Conservation (phyloP, 2,888 invertebrate species). For the Synergus laeviventris region DNA sequence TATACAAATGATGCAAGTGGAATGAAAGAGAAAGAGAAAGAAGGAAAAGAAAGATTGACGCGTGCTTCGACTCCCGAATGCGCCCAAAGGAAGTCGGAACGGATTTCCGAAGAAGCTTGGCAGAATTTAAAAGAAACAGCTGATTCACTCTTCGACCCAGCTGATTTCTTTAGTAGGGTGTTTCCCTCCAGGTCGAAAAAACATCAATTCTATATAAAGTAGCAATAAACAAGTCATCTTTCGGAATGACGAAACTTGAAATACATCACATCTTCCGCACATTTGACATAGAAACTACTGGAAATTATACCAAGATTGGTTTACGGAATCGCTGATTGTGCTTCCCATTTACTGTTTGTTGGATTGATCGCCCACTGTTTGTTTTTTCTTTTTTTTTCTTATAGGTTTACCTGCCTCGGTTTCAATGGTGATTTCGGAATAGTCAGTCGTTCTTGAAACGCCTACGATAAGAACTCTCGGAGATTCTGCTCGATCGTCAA, state of each 20-base stretch:
- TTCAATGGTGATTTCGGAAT: conserved; percentile 24
- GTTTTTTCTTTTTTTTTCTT: background rate
- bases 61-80: background rate
- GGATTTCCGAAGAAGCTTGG: conserved; percentile 64
- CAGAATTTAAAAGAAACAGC: conserved; percentile 63
- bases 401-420: background rate
- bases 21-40: conserved; percentile 42
- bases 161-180: background rate
- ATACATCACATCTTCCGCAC: background rate
- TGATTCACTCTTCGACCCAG: conserved; percentile 24
- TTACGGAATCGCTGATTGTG: background rate
- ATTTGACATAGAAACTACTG: background rate
- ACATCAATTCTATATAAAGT: background rate
- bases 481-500: conserved; percentile 36
- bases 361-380: background rate
- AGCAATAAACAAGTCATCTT: background rate
- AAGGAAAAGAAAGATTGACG: conserved; percentile 16
- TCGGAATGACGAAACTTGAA: background rate
- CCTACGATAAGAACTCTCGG: conserved; percentile 3
- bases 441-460: background rate
- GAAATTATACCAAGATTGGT: background rate
- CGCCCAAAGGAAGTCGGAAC: conserved; percentile 59
- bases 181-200: background rate
- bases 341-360: background rate
- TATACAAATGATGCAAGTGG: conserved; percentile 42